Evolutionary conservation across 1,140 invertebrate species (phyloP), one percentile per base, ranked within the genome.

Genomic region (Zaprionus camerounensis): DNA sequence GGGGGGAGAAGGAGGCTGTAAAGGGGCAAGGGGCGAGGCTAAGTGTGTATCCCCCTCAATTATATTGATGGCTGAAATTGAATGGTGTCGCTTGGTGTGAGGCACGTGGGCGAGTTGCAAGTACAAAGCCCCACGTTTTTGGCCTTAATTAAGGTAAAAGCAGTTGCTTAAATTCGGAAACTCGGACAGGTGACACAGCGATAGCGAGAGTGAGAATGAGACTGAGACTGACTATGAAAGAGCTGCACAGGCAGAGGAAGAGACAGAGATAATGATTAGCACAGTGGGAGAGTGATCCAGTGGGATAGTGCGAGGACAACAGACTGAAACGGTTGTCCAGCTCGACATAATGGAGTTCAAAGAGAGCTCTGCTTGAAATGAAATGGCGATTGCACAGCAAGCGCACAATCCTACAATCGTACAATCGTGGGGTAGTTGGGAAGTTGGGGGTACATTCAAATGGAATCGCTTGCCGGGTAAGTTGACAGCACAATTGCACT

Each of bases 71-170:
- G 53, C 34, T 68, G 24, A 65, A 76, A 65, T 59, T 71, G 71
- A 80, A 76, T 76, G 63, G 68, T 57, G 82, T 80, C 63, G 53
- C 36, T 5, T 49, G 69, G 51, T 68, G 67, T 34, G 28, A 65
- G 20, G 12, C 59, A 62, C 67, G 71, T 71, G 81, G 49, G 70
- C 51, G 24, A 31, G 4, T 28, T 44, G 17, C 34, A 26, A 28
- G 15, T 6, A 24, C 49, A 72, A 66, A 57, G 69, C 66, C 49
- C 1, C 24, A 46, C 34, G 20, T 31, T 63, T 53, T 58, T 12
- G 64, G 4, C 68, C 70, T 74, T 84, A 84, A 84, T 84, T 84
- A 84, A 84, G 81, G 53, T 84, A 81, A 84, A 78, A 84, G 81
- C 81, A 34, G 44, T 44, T 12, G 46, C 53, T 36, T 53, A 75